Evolutionary conservation across 2,113 vertebrate species (phyloP), one percentile per base, ranked within the genome.

Genomic region (Fukomys damarensis): DNA sequence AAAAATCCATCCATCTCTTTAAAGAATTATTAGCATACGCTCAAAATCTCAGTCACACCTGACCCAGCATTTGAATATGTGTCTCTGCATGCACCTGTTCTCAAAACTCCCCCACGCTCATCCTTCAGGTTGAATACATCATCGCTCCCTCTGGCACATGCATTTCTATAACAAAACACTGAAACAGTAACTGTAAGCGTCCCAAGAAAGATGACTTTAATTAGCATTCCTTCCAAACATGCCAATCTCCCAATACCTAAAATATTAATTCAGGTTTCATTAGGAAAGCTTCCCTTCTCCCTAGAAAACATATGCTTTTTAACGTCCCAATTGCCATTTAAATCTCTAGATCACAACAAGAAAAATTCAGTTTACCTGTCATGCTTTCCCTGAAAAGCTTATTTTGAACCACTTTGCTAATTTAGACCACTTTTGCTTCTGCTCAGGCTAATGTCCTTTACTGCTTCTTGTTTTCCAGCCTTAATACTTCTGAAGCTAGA

Each of bases 151-250:
- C 86, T 83, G 54, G 20, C 74, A 81, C 12, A 5, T 76, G 49
- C n/a, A 2, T 82, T 87, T 96, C 10, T 85, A 28, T 66, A 88
- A 93, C 61, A 94, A 94, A 95, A 91, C 89, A 76, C 68, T 49
- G 28, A 89, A 93, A 72, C n/a, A 70, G 90, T 66, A 83, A 92
- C 61, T 22, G 66, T 93, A 94, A 95, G 10, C 43, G 16, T 94
- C 80, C 80, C 74, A 91, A 81, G 74, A 89, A 96, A 96, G 86
- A 81, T 61, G 41, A 86, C 84, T 92, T 95, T 95, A 96, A 97
- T 97, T 93, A 92, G 74, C 43, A 91, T 93, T 93, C 70, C 87
- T 63, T 63, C 84, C 83, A 95, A 96, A 90, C 38, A 93, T 0
- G 5, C 13, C 89, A 87, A 72, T 77, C 72, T 86, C 89, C 59